phyloP scores from a whole-genome alignment of 2,888 invertebrate genomes.

The Escarpia spicata region DNA sequence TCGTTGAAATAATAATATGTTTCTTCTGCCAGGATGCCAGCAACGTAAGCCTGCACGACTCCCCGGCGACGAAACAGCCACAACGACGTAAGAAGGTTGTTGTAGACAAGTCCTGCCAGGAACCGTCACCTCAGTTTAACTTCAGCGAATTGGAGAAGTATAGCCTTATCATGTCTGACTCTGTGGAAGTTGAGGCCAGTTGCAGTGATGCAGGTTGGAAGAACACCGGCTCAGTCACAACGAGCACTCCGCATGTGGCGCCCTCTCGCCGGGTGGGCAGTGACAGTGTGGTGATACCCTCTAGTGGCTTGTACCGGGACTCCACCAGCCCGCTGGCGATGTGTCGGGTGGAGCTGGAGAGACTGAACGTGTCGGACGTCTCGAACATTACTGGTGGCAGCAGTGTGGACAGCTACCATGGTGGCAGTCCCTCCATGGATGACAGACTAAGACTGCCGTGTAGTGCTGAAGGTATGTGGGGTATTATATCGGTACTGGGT shows the following conservation, averaged over 20 bases:
- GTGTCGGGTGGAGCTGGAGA: not conserved
- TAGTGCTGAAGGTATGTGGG: not conserved
- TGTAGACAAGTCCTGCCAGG: no score
- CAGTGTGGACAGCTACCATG: not conserved
- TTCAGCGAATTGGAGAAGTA: slow-evolving; percentile 58
- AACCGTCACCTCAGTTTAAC: slow-evolving; percentile 34
- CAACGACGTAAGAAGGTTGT: no score
- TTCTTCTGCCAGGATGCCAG: no score
- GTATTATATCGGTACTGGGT: not conserved
- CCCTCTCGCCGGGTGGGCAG: not conserved
- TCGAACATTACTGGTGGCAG: not conserved
- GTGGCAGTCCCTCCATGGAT: not conserved
- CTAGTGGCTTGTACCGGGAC: not conserved
- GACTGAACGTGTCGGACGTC: not conserved
- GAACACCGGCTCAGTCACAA: not conserved
- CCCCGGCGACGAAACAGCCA: no score
- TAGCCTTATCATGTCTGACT: slow-evolving; percentile 47
- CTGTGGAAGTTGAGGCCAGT: slow-evolving; percentile 22
- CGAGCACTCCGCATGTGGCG: slow-evolving; percentile 17
- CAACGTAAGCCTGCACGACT: no score
- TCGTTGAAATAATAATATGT: no score
- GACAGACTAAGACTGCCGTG: not conserved
- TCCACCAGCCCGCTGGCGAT: not conserved
- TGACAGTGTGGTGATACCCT: not conserved
- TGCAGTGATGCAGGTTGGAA: not conserved